Evolutionary conservation across 2,113 vertebrate species (phyloP).

Genomic region (Phoenicopterus ruber): DNA sequence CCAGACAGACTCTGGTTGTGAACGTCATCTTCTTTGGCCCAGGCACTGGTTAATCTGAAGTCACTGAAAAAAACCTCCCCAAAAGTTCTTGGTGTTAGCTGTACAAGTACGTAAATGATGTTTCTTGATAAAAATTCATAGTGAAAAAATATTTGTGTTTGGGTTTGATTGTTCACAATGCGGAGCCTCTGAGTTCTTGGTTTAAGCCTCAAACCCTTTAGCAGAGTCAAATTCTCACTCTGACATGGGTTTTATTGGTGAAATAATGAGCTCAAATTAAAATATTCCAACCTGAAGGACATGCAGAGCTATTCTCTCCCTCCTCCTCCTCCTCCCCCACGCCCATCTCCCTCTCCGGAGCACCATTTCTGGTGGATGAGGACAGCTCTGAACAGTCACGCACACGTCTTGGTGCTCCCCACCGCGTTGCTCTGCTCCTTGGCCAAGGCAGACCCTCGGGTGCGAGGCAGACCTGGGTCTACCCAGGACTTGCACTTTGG

Average conservation of each 20-base stretch:
- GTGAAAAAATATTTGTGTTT: background rate
- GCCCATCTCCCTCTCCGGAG: background rate
- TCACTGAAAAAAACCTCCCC: background rate
- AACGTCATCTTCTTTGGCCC: background rate
- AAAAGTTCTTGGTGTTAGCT: background rate
- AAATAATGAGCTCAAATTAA: background rate
- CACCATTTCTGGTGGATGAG: background rate
- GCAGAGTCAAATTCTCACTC: background rate
- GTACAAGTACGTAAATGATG: background rate
- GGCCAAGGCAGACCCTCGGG: background rate
- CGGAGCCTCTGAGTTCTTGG: background rate
- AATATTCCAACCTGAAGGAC: background rate
- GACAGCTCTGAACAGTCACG: background rate
- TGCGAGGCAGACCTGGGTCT: background rate
- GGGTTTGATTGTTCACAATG: background rate
- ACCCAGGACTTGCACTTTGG: no score
- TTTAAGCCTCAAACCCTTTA: background rate
- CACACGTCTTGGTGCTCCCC: background rate
- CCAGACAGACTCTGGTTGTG: background rate
- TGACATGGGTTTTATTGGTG: background rate
- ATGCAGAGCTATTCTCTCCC: background rate
- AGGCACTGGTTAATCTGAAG: background rate
- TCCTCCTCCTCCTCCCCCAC: background rate
- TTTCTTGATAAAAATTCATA: background rate
- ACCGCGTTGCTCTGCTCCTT: accelerated